Base-by-base conservation (phyloP, 2,797 vertebrate genomes). In the Malurus splendens region DNA sequence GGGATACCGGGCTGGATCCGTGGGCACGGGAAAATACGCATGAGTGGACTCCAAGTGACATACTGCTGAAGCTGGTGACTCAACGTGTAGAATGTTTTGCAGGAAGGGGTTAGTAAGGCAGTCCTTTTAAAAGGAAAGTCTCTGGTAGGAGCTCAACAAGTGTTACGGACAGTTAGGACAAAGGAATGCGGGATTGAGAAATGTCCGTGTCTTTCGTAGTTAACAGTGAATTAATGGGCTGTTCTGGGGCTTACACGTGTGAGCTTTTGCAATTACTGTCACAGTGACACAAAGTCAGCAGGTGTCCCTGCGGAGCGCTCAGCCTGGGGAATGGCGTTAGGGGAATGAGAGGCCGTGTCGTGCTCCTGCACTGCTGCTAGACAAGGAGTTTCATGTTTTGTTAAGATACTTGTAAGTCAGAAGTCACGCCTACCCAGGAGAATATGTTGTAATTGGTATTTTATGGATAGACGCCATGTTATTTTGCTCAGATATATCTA, bases 1-100 rank as follows among this genome's bases (percentile, higher is more conserved):
- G 0, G 0, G n/a, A 27, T 54, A n/a, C 30, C 36, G 4, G 30
- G 36, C 55, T 36, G 76, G n/a, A 36, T 25, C 38, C 68, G 0
- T 1, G 6, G 41, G 60, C 41, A 2, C 18, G 56, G 27, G 18
- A 14, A 5, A 36, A 13, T 9, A 5, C 3, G 30, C 18, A 2
- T 25, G 45, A 30, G 15, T 33, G 47, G 23, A 30, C 68, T 77
- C 74, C 30, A 11, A 2, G 33, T 16, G 20, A 32, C 42, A 4
- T 12, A 6, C 24, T 1, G 9, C 30, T 67, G 38, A 36, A 59
- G 41, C 54, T 4, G 1, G 30, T 5, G 3, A 38, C 72, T 54
- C 47, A 15, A 10, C 6, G 0, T 15, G 22, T 3, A 12, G 22
- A 18, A 7, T 39, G 38, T 74, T 82, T n/a, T n/a, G 41, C 38